Conservation (phyloP, 2,888 invertebrate species). For the Drosophila dives region DNA sequence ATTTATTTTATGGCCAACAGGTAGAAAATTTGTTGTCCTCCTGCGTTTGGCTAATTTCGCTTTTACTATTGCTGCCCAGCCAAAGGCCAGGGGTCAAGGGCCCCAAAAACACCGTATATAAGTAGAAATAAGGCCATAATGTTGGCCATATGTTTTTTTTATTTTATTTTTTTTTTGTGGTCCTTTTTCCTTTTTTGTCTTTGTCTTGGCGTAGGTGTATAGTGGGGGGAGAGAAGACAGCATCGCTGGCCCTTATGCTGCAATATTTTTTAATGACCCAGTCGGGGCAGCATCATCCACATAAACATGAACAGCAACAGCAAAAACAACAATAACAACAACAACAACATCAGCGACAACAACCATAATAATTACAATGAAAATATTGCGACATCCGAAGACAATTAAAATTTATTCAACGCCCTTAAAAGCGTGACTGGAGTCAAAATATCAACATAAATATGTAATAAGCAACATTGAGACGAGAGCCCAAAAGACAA, state of each 20-base stretch:
- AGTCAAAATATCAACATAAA: slow-evolving; percentile 67
- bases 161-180: background rate
- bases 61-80: slow-evolving; percentile 70
- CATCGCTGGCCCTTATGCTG: slow-evolving; percentile 34
- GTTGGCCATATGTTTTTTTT: slow-evolving; percentile 52
- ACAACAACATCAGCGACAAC: slow-evolving; percentile 34
- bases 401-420: slow-evolving; percentile 79
- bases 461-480: slow-evolving; percentile 69
- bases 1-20: slow-evolving; percentile 83
- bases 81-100: slow-evolving; percentile 47
- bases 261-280: slow-evolving; percentile 72
- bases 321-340: slow-evolving; percentile 24
- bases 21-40: slow-evolving; percentile 77
- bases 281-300: slow-evolving; percentile 45
- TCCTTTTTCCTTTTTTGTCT: slow-evolving; percentile 11
- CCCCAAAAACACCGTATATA: slow-evolving; percentile 38
- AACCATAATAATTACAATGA: slow-evolving; percentile 38
- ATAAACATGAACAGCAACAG: slow-evolving; percentile 28
- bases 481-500: slow-evolving; percentile 9
- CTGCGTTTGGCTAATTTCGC: slow-evolving; percentile 74
- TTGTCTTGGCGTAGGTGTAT: background rate
- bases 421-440: slow-evolving; percentile 58
- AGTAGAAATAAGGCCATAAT: slow-evolving; percentile 56
- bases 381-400: slow-evolving; percentile 68
- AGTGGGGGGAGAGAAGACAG: background rate